Conservation (phyloP, 2,888 invertebrate species). For the Epinotia ramella region DNA sequence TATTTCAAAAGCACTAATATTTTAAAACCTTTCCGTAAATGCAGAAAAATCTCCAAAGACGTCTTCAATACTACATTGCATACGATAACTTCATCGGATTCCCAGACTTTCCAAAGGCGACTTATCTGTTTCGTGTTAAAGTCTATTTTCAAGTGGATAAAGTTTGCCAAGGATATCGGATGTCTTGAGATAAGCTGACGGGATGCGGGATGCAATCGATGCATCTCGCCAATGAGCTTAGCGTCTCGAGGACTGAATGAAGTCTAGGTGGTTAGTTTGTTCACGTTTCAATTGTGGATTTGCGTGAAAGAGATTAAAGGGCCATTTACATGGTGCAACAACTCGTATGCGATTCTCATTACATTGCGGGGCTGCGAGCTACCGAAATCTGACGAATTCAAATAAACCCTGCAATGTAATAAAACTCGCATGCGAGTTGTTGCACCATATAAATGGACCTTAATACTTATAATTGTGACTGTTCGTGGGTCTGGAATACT, state of each 20-base stretch:
- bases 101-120: neutral
- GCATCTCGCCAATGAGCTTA: conserved; percentile 40
- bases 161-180: conserved; percentile 32
- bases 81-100: conserved; percentile 12
- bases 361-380: no score
- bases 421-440: no score
- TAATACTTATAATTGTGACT: neutral
- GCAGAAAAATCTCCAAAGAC: conserved; percentile 14
- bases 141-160: conserved; percentile 12
- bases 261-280: conserved; percentile 11
- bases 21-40: neutral
- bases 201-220: conserved; percentile 26
- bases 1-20: neutral
- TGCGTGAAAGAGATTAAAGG: neutral
- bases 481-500: neutral
- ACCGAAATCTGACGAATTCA: no score
- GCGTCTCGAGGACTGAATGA: conserved; percentile 19
- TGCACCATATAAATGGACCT: no score
- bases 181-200: conserved; percentile 25
- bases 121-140: conserved; percentile 10
- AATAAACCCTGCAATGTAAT: no score
- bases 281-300: conserved; percentile 1
- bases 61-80: conserved; percentile 3
- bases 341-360: no score
- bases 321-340: no score